A percentile compares a stretch with the other conserved stretches of the same genome.
phyloP scores from a whole-genome alignment of 2,797 vertebrate species.

The Crocidura indochinensis region DNA sequence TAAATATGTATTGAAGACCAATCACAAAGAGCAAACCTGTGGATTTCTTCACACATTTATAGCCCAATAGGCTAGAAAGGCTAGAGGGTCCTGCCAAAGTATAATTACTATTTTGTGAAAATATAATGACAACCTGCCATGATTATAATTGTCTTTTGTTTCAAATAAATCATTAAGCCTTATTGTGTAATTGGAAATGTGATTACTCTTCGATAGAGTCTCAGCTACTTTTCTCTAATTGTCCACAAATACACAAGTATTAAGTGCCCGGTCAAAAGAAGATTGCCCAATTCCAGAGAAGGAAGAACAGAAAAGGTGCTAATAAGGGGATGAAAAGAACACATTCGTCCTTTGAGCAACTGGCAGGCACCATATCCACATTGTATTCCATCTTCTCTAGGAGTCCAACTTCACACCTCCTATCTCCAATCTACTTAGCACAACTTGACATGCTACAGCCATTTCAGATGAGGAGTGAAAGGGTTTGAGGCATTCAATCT shows the following conservation, averaged over 20 bases:
- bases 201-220: not conserved
- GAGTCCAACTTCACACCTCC: not conserved
- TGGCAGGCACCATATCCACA: not conserved
- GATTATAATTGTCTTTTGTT: constrained; percentile 33
- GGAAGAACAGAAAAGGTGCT: not conserved
- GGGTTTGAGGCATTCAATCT: no score
- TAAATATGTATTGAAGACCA: not conserved
- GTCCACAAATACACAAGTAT: not conserved
- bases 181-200: not conserved
- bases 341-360: not conserved
- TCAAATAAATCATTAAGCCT: constrained; percentile 49
- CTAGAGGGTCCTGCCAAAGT: not conserved
- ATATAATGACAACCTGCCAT: not conserved
- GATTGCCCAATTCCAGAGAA: not conserved
- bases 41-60: constrained; percentile 10
- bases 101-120: not conserved
- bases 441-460: no score
- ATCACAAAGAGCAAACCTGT: not conserved
- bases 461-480: no score
- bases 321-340: not conserved
- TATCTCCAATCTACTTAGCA: no score
- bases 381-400: not conserved
- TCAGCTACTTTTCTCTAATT: constrained; percentile 17
- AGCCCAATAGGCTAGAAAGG: constrained; percentile 16
- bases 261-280: not conserved